Conservation (phyloP, 2,888 invertebrate species). For the Lithodes maja region DNA sequence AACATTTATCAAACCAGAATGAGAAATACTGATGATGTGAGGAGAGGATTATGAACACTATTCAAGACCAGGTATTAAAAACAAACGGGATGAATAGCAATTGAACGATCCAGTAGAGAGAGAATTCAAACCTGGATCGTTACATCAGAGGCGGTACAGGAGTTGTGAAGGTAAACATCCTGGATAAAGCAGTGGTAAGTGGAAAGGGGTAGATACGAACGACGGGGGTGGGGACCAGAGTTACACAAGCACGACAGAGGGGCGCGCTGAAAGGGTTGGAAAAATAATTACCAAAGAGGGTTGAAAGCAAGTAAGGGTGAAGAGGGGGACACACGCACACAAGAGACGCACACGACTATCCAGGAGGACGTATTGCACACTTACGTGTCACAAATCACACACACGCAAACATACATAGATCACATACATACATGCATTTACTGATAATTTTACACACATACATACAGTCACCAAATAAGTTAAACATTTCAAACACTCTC, state of each 20-base stretch:
- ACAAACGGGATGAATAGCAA: too few relatives aligned
- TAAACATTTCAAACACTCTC: not conserved
- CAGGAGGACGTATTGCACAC: not conserved
- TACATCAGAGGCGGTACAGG: too few relatives aligned
- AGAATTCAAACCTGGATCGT: too few relatives aligned
- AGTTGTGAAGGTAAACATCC: too few relatives aligned
- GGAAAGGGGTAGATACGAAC: too few relatives aligned
- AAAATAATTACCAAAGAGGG: slow-evolving; percentile 16
- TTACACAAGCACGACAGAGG: not conserved
- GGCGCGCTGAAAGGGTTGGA: not conserved
- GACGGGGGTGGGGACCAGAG: too few relatives aligned
- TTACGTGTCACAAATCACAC: not conserved
- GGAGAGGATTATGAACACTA: too few relatives aligned
- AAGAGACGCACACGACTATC: not conserved
- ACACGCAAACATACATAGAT: slow-evolving; percentile 26
- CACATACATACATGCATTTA: slow-evolving; percentile 14
- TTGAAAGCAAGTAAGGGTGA: not conserved
- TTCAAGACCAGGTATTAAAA: too few relatives aligned
- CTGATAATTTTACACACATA: not conserved
- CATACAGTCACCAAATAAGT: not conserved
- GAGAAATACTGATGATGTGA: too few relatives aligned
- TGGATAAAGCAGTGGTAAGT: too few relatives aligned
- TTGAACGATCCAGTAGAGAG: too few relatives aligned
- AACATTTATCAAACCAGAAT: too few relatives aligned
- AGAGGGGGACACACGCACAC: not conserved